phyloP scores from a whole-genome alignment of 2,888 invertebrate species.

The Epiblema foenella region DNA sequence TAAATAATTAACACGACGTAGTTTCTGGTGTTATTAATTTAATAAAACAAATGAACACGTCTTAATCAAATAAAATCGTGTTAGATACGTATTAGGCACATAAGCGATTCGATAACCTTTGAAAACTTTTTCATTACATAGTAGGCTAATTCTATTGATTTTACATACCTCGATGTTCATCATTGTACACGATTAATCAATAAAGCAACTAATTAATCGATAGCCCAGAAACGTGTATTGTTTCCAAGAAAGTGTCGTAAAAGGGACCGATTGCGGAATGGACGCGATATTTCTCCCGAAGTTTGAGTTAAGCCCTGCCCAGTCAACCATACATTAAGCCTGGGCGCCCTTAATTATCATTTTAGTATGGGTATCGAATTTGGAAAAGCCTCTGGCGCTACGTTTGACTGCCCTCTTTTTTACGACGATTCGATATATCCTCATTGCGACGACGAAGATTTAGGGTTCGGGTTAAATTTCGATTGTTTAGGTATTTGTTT shows the following conservation, averaged over 20 bases:
- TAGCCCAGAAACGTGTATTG: conserved; percentile 24
- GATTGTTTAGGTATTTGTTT: background rate
- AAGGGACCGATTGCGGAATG: conserved; percentile 19
- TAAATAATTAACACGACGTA: background rate
- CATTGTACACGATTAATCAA: conserved; percentile 13
- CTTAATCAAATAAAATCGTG: too few relatives aligned
- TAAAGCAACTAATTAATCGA: conserved; percentile 28
- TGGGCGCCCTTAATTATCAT: conserved; percentile 27
- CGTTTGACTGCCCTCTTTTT: background rate
- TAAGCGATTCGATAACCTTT: too few relatives aligned
- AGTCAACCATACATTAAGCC: conserved; percentile 34
- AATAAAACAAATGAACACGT: too few relatives aligned
- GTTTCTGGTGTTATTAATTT: too few relatives aligned
- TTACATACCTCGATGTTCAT: background rate
- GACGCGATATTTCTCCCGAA: conserved; percentile 18
- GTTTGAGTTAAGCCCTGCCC: conserved; percentile 23
- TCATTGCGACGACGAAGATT: background rate
- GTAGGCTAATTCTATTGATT: background rate
- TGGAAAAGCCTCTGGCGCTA: background rate
- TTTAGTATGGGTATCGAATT: conserved; percentile 19
- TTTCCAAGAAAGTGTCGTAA: conserved; percentile 31
- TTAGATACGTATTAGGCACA: too few relatives aligned
- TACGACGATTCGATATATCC: background rate
- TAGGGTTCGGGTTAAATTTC: background rate
- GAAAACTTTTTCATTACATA: background rate